Evolutionary conservation across 1,140 invertebrate genomes (phyloP).

Genomic region (Eciton burchellii): DNA sequence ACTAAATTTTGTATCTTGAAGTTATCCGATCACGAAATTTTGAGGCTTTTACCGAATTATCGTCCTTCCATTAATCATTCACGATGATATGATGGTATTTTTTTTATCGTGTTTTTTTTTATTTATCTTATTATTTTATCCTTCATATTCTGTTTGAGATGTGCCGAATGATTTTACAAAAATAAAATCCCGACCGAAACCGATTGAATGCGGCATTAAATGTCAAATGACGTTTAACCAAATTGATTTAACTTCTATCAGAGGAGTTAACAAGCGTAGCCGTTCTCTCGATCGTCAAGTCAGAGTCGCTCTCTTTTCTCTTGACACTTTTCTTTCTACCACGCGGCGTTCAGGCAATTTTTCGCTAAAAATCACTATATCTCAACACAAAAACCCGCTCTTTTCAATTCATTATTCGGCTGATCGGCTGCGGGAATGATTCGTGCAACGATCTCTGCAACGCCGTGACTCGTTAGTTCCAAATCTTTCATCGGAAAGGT

Average conservation of each 20-base stretch:
- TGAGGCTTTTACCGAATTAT: too few species aligned
- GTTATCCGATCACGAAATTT: background rate
- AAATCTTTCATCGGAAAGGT: background rate
- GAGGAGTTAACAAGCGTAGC: background rate
- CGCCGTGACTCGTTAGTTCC: background rate
- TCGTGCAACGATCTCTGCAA: too few species aligned
- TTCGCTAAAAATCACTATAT: too few species aligned
- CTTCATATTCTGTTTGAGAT: background rate
- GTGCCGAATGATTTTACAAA: background rate
- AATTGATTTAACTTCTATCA: conserved; percentile 23
- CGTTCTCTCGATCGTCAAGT: conserved; percentile 4
- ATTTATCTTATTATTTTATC: too few species aligned
- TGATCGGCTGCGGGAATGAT: background rate
- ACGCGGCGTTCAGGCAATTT: too few species aligned
- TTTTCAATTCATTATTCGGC: too few species aligned
- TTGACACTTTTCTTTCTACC: background rate
- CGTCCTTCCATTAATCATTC: too few species aligned
- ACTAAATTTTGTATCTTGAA: background rate
- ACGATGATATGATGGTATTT: too few species aligned
- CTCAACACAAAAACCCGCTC: too few species aligned
- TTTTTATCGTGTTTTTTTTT: background rate
- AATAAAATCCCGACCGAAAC: background rate
- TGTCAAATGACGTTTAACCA: conserved; percentile 26
- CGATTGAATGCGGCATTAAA: conserved; percentile 5
- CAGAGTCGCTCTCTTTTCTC: background rate